Percentiles rank a stretch among this genome's conserved stretches.
phyloP scores from a whole-genome alignment of 2,888 invertebrate genomes.

The Pterobdella sp. region DNA sequence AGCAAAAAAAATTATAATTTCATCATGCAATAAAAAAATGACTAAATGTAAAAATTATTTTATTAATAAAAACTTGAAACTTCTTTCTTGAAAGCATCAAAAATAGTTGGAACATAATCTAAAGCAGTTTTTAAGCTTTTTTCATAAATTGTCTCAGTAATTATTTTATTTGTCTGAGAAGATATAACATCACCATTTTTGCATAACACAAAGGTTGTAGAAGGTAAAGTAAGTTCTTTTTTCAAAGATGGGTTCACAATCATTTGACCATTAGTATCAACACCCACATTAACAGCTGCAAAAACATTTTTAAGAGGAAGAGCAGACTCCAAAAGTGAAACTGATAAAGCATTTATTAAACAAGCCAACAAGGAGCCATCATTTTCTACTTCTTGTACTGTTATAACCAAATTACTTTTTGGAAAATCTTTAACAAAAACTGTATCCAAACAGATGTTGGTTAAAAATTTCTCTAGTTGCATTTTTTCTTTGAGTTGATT shows the following conservation, averaged over 20 bases:
- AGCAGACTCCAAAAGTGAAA: conserved; percentile 73
- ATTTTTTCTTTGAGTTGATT: neutral
- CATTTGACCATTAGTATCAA: conserved; percentile 57
- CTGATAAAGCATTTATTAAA: conserved; percentile 71
- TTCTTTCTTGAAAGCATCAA: neutral
- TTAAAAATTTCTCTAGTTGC: conserved; percentile 62
- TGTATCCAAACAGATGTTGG: conserved; percentile 68
- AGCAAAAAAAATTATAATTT: no score
- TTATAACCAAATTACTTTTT: conserved; percentile 67
- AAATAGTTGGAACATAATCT: neutral
- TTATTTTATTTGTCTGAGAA: neutral
- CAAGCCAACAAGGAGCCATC: conserved; percentile 61
- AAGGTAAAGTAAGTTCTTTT: conserved; percentile 43
- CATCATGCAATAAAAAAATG: no score
- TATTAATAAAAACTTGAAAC: no score
- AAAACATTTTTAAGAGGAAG: conserved; percentile 73
- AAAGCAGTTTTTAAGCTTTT: neutral
- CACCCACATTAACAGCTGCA: conserved; percentile 69
- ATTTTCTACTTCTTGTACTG: conserved; percentile 79
- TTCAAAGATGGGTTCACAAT: conserved; percentile 60
- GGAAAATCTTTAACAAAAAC: conserved; percentile 68
- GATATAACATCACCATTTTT: neutral
- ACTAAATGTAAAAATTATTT: no score
- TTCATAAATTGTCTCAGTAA: neutral
- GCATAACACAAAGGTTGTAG: neutral